Conservation (phyloP, 2,888 invertebrate genomes). For the Xanthostigma xanthostigma region DNA sequence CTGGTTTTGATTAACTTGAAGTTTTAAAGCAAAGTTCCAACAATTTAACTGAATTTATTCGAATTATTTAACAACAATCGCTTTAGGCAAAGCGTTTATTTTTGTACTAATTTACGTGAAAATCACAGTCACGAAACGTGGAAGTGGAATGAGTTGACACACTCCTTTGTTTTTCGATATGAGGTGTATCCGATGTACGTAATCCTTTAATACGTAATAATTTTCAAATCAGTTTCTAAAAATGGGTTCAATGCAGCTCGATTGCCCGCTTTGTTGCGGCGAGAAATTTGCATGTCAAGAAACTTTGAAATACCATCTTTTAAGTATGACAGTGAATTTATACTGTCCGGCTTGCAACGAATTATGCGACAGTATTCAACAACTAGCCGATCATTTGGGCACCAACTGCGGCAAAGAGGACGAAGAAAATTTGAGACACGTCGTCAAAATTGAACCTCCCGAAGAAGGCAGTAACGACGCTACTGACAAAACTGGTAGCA, state of each 20-base stretch:
- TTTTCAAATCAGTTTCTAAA: constrained; percentile 11
- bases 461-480: constrained; percentile 7
- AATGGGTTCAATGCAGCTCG: constrained; percentile 36
- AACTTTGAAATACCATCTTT: constrained; percentile 34
- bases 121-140: neutral
- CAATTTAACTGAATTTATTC: constrained; percentile 13
- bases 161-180: neutral
- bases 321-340: constrained; percentile 39
- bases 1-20: constrained; percentile 12
- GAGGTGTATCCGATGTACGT: constrained; percentile 2
- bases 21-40: constrained; percentile 20
- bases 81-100: constrained; percentile 5
- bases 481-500: constrained; percentile 8
- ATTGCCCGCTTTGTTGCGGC: constrained; percentile 50
- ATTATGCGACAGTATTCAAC: constrained; percentile 35
- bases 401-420: constrained; percentile 16
- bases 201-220: constrained; percentile 1
- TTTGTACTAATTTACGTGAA: constrained; percentile 2
- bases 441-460: constrained; percentile 5
- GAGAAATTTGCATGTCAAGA: constrained; percentile 41
- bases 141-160: neutral
- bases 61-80: constrained; percentile 8
- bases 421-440: constrained; percentile 8
- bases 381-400: constrained; percentile 43
- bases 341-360: constrained; percentile 42